Base-by-base conservation (phyloP, 2,113 vertebrate species). In the Sterna hirundo region DNA sequence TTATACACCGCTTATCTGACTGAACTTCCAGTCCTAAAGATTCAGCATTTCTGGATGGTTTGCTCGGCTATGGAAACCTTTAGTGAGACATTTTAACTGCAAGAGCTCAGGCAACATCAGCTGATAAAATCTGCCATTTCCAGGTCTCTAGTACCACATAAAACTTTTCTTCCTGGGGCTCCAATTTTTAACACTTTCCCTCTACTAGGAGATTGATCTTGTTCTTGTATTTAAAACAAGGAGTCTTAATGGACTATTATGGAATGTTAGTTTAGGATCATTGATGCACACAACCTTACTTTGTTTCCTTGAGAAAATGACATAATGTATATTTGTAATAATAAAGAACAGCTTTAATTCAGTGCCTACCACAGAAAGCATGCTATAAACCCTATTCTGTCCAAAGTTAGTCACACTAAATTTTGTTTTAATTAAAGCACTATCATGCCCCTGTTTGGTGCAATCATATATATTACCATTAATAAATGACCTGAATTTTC, bases 71-170 rank as follows among this genome's bases (percentile, higher is more conserved):
- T 60, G 42, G 86, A 83, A 96, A 91, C 78, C 75, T 94, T 93
- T 70, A 80, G 70, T 27, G 69, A 94, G 78, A 86, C 60, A 81
- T 91, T 95, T 96, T 65, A 94, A 65, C 79, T 86, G 65, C 68
- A 76, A 65, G 55, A 91, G 47, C 34, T 78, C 32, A 76, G 49
- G 79, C 18, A 88, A 52, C 76, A 88, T 36, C 70, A 65, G 32
- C 72, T 91, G 92, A 93, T 83, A 93, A 71, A 68, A 96, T 88
- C 79, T 95, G 84, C 68, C 76, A 62, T 95, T 94, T 90, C 34
- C 34, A 94, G 34, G 40, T 81, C 71, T 91, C 68, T 80, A 65
- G 72, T 60, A 38, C 46, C 51, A 71, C 47, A 74, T 34, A 47
- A 83, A 40, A 57, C 0, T 77, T 88, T 88, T 90, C 51, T 83